Conservation (phyloP, 2,888 invertebrate species). For the Steinernema hermaphroditum region DNA sequence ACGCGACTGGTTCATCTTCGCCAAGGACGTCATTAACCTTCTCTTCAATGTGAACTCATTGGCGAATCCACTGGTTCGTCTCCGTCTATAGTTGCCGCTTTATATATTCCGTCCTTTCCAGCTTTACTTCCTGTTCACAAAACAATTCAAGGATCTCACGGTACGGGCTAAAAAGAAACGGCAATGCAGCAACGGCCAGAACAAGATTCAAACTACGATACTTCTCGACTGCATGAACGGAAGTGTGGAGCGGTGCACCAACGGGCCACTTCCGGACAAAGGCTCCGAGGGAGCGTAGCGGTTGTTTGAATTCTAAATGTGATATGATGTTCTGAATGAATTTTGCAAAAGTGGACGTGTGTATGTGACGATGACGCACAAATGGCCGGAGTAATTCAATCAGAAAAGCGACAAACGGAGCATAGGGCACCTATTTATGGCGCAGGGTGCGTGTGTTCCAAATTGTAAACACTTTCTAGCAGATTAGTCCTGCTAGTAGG, state of each 20-base stretch:
- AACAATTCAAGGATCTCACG: constrained; percentile 61
- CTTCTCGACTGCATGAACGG: constrained; percentile 9
- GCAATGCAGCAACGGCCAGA: not conserved
- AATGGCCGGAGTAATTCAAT: too few species aligned
- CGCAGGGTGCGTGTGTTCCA: too few species aligned
- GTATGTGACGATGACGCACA: too few species aligned
- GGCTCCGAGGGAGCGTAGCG: not conserved
- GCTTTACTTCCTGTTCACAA: constrained; percentile 65
- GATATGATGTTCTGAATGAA: too few species aligned
- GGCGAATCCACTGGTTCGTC: constrained; percentile 62
- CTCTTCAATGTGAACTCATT: constrained; percentile 65
- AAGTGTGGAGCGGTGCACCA: not conserved
- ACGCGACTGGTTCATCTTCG: constrained; percentile 51
- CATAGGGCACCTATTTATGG: too few species aligned
- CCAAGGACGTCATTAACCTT: constrained; percentile 63
- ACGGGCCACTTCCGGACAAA: not conserved
- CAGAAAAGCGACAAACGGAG: too few species aligned
- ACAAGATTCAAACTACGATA: constrained; percentile 1
- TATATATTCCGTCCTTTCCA: constrained; percentile 38
- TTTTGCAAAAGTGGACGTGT: too few species aligned
- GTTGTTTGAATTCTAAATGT: too few species aligned
- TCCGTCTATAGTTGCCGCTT: constrained; percentile 24
- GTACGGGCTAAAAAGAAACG: constrained; percentile 32
- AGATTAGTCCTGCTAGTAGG: too few species aligned
- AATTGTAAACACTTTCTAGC: too few species aligned